Evolutionary conservation across 2,888 invertebrate genomes (phyloP).

Genomic region (Agonopterix subpropinquella): DNA sequence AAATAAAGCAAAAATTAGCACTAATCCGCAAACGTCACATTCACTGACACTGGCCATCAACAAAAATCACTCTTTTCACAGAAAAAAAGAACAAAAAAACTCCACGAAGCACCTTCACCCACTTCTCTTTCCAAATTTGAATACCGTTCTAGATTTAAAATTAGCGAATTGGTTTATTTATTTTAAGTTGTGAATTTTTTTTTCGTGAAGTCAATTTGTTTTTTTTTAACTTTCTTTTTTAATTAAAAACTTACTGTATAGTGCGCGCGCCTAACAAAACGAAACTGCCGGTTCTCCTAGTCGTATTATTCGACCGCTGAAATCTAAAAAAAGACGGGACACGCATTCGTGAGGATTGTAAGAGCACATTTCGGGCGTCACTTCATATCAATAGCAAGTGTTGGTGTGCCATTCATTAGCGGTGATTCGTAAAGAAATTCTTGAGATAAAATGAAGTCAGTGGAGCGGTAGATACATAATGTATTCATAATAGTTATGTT

Average conservation of each 20-base stretch:
- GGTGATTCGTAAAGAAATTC: too few relatives aligned
- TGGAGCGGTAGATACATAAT: too few relatives aligned
- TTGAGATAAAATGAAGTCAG: too few relatives aligned
- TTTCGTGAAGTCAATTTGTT: conserved; percentile 11
- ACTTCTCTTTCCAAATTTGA: conserved; percentile 11
- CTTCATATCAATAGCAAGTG: conserved; percentile 2
- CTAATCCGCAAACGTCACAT: conserved; percentile 6
- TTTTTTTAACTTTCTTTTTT: conserved; percentile 19
- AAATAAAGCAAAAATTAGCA: conserved; percentile 4
- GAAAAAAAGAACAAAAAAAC: conserved; percentile 11
- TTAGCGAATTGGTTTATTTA: background rate
- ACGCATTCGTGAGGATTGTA: conserved; percentile 52
- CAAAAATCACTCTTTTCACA: conserved; percentile 13
- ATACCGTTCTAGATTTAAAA: conserved; percentile 1
- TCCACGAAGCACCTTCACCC: conserved; percentile 10
- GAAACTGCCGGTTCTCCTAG: conserved; percentile 50
- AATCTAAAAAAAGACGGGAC: conserved; percentile 65
- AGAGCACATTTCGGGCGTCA: conserved; percentile 25
- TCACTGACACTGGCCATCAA: conserved; percentile 8
- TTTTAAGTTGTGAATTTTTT: background rate
- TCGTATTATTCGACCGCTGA: conserved; percentile 46
- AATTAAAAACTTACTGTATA: conserved; percentile 50
- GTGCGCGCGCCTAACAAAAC: conserved; percentile 65
- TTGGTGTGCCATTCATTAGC: conserved; percentile 5
- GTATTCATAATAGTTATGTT: too few relatives aligned